Base-by-base conservation (phyloP, 2,888 invertebrate species). In the Monopis laevigella region DNA sequence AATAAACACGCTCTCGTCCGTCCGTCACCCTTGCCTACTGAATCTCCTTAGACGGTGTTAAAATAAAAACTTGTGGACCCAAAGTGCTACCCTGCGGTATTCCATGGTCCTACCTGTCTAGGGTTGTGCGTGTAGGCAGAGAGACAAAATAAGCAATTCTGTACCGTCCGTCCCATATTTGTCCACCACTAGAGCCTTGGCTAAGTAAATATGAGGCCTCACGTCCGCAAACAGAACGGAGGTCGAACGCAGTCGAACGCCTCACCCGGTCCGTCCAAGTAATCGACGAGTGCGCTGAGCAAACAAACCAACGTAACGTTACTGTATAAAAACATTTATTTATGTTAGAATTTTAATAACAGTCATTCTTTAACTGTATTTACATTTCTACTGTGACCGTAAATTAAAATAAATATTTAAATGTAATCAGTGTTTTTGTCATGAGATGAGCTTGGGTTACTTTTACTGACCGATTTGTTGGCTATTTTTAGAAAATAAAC, bases 141-240 rank as follows among this genome's bases (percentile, higher is more conserved):
- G 71, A 70, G 72, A 78, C 77, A 80, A 80, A 80, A 78, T 80
- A 78, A 78, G 78, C 78, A 78, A 80, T 78, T 77, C 78, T 75
- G 66, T 69, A 59, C 72, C 70, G 74, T 77, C 73, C 68, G 75
- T 62, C 73, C 71, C 62, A 62, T 80, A 74, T 80, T 80, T 80
- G 77, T 66, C 64, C 67, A 71, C 75, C 78, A 80, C 78, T 80
- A 78, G 75, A 78, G 75, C 62, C 72, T 71, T 72, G 75, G 71
- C 73, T 74, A 68, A 51, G 69, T 66, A 74, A 78, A 78, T 73
- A 75, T 53, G 54, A 60, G 66, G 74, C 66, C 75, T 75, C 77
- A 75, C 78, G 78, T 78, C 72, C 62, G 75, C 77, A 80, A 80
- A 78, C 74, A 80, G 58, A 62, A 59, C 36, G 36, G 66, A 70